Percentiles rank a stretch among this genome's conserved stretches.
phyloP scores from a whole-genome alignment of 2,113 vertebrate genomes.

The Barbus barbus region DNA sequence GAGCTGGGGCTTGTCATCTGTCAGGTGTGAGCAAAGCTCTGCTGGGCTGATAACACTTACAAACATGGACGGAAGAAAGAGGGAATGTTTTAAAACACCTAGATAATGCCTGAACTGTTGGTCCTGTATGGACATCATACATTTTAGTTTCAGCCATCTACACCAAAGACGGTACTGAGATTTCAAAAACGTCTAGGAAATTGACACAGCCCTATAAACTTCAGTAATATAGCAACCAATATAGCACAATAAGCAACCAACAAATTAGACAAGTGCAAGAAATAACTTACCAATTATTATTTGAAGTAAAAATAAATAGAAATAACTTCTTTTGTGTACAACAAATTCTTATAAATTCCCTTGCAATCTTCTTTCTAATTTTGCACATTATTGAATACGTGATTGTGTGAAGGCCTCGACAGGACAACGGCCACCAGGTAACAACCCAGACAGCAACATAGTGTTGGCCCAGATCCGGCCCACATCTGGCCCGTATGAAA shows the following conservation, averaged over 20 bases:
- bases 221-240: not conserved
- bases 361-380: not conserved
- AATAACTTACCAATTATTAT: not conserved
- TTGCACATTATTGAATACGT: not conserved
- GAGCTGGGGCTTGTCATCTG: too few relatives aligned
- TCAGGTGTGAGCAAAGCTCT: too few relatives aligned
- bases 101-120: too few relatives aligned
- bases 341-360: too few relatives aligned
- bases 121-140: too few relatives aligned
- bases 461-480: too few relatives aligned
- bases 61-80: too few relatives aligned
- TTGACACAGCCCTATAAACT: conserved; percentile 27
- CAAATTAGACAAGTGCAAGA: not conserved
- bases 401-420: not conserved
- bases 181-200: not conserved
- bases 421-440: not conserved
- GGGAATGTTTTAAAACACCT: too few relatives aligned
- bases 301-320: not conserved
- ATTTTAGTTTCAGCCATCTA: too few relatives aligned
- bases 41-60: too few relatives aligned
- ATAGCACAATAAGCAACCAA: not conserved
- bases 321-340: not conserved
- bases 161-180: not conserved
- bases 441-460: too few relatives aligned
- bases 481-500: too few relatives aligned